Evolutionary conservation across 2,888 invertebrate species (phyloP), one percentile per base, ranked within the genome.

Genomic region (Cephonodes hylas): DNA sequence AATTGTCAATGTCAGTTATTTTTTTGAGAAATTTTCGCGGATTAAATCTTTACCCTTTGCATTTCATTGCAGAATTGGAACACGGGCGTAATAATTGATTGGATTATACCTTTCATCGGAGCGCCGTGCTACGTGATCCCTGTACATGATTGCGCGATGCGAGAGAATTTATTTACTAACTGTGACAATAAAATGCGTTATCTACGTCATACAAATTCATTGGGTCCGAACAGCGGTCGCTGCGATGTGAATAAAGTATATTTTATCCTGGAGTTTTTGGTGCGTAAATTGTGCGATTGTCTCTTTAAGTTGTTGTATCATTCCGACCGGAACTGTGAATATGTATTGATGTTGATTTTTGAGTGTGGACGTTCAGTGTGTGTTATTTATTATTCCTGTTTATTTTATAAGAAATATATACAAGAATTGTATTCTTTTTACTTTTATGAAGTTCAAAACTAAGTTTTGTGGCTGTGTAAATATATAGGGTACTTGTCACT

Each of bases 21-120:
- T 20, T 38, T 31, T 10, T 23, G 38, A 42, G 62, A 64, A 62
- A 69, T 75, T 75, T 71, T 64, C 65, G 65, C 62, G 71, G 68
- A 79, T 83, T 78, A 80, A 84, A 83, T 80, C 78, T 79, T 83
- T 79, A 31, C 73, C 76, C 74, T 81, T 84, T 85, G 79, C 83
- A 85, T 83, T 83, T 77, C 67, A 66, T 77, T 79, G 73, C 79
- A 73, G 75, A 86, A 86, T 84, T 84, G 85, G 81, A 78, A 73
- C 85, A 82, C 85, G 83, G 73, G 72, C 78, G 83, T 82, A 83
- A 89, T 89, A 90, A 90, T 90, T 89, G 88, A 90, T 90, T 84
- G 87, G 85, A 88, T 90, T 89, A 89, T 86, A 83, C 85, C 85
- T 85, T 86, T 83, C 84, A 86, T 76, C 80, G 83, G 80, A 72